A percentile compares a stretch with the other conserved stretches of the same genome.
Conservation (phyloP, 1,140 invertebrate species). For the Saccostrea echinata region DNA sequence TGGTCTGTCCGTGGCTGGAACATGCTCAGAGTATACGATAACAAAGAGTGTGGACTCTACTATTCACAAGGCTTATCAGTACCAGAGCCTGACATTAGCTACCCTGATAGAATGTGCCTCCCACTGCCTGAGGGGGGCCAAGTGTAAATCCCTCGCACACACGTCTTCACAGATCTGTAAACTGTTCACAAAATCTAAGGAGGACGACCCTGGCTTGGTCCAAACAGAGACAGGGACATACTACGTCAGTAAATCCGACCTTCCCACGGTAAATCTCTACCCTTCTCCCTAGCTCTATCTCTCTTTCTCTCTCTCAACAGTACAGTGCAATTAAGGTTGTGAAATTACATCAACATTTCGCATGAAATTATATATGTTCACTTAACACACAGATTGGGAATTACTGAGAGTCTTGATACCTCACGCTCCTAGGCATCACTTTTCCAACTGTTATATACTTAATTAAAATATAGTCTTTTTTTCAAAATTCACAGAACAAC, state of each 20-base stretch:
- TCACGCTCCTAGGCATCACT: no score
- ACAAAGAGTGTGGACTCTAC: background rate
- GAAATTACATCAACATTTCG: no score
- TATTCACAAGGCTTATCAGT: background rate
- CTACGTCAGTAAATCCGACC: background rate
- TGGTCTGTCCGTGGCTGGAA: background rate
- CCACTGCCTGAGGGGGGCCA: background rate
- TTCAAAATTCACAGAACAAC: no score
- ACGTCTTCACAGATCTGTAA: background rate
- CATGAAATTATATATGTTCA: no score
- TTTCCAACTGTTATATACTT: no score
- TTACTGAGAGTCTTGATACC: no score
- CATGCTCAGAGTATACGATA: background rate
- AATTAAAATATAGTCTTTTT: no score
- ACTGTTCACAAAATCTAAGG: background rate
- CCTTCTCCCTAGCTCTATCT: background rate
- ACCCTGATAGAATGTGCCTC: background rate
- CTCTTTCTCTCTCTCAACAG: background rate
- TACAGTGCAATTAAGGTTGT: no score
- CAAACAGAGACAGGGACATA: background rate
- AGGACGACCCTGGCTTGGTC: slow-evolving; percentile 1
- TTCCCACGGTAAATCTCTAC: background rate
- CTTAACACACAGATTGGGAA: no score
- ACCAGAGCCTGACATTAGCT: background rate
- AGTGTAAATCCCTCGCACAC: background rate